Evolutionary conservation across 2,113 vertebrate species (phyloP).

Genomic region (Semnopithecus entellus): DNA sequence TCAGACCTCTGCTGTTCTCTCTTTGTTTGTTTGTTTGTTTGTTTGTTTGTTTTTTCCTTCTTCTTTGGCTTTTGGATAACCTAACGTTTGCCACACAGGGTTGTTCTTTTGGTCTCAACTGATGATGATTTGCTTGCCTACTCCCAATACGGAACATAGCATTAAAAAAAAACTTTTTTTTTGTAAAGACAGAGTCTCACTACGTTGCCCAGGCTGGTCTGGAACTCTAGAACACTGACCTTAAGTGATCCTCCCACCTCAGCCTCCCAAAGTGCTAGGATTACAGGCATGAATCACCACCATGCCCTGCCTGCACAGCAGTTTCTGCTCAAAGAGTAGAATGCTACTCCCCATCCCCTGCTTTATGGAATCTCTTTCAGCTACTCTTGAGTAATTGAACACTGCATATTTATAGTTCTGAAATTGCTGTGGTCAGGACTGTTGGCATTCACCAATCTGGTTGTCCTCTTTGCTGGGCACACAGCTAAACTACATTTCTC

Average conservation of each 20-base stretch:
- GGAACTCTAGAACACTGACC: too few species aligned
- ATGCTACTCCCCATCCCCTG: too few species aligned
- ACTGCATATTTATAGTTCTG: neutral
- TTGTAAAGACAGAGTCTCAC: too few species aligned
- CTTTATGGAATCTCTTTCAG: neutral
- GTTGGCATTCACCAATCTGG: neutral
- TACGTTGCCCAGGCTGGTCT: too few species aligned
- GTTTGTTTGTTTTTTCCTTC: neutral
- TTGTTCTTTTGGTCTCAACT: neutral
- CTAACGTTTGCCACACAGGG: neutral
- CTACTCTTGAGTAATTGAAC: neutral
- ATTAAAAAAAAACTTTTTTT: too few species aligned
- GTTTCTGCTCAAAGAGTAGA: constrained; percentile 1
- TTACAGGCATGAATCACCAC: too few species aligned
- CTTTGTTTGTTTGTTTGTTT: too few species aligned
- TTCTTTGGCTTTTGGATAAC: neutral
- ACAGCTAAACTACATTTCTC: neutral
- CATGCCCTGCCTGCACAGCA: neutral
- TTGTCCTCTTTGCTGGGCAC: neutral
- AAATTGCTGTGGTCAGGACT: neutral
- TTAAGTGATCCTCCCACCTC: too few species aligned
- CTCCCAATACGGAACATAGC: neutral
- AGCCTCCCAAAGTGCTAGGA: too few species aligned
- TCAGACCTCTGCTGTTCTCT: neutral
- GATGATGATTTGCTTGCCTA: neutral